Evolutionary conservation across 2,797 vertebrate species (phyloP), one percentile per base, ranked within the genome.

Genomic region (Myripristis murdjan): DNA sequence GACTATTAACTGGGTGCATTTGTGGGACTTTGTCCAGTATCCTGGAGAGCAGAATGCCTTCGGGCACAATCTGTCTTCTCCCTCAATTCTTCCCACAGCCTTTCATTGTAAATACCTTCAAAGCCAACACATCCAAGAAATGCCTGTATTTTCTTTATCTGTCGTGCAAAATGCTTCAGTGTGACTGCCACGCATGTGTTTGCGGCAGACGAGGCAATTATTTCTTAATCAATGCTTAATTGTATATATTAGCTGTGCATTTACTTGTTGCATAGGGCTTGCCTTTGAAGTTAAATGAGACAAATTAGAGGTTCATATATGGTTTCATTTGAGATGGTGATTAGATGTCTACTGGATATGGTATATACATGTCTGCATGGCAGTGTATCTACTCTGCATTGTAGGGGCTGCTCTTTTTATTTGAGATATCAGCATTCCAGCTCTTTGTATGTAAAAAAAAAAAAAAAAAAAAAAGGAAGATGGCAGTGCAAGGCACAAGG

Each of bases 231-330:
- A 67, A 56, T 28, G 51, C 70, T 31, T 85, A 80, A 85, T 82
- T 87, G 70, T 52, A 20, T 75, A 52, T 61, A 77, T 81, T 81
- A 79, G 73, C 60, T 59, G 67, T 68, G 57, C 67, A 28, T 28
- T n/a, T 23, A 54, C 74, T 83, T 75, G 49, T 73, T 66, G 70
- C 47, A 63, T 65, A 59, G 56, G 26, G 55, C 39, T 70, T 61
- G 56, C 73, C 60, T 83, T 73, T 82, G 53, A 81, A 82, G 68
- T 69, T 57, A 77, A 85, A 79, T 66, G 39, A 82, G 60, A 74
- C 68, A 79, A 77, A 86, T 82, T 53, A 54, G 41, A 79, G 43
- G 44, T 81, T 83, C 20, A 59, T 78, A 54, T 76, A 73, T 44
- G 57, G 59, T 64, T 75, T 18, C 51, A 79, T 80, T 68, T 71